These are phyloP conservation scores for Urosaurus nigricauda DNA, from an alignment of 2,797 vertebrate species.

Conservation along the genomic window DNA sequence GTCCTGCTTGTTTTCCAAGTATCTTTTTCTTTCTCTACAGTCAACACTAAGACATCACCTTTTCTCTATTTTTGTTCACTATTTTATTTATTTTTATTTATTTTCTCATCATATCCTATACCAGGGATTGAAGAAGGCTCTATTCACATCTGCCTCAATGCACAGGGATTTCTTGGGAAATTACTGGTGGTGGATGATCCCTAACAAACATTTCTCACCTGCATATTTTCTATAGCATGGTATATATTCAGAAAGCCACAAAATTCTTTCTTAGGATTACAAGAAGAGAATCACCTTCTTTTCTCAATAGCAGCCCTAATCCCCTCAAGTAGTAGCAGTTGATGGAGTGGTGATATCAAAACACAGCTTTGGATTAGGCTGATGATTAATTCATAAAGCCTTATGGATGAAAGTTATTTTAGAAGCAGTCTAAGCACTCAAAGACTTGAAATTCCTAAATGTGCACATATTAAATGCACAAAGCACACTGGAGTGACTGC, in stretches of 20 bases:
- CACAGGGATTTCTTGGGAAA: background rate
- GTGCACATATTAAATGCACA: slow-evolving; percentile 45
- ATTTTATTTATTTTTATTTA: no score
- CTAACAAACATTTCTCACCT: slow-evolving; percentile 12
- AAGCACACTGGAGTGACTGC: slow-evolving; percentile 66
- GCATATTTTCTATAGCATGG: slow-evolving; percentile 22
- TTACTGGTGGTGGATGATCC: background rate
- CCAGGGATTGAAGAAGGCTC: background rate
- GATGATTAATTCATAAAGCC: slow-evolving; percentile 74
- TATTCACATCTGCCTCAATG: accelerated
- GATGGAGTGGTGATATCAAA: slow-evolving; percentile 64
- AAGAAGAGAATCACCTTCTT: slow-evolving; percentile 29
- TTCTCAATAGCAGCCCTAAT: slow-evolving; percentile 42
- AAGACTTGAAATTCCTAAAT: slow-evolving; percentile 76
- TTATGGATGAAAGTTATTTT: slow-evolving; percentile 75
- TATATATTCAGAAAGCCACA: slow-evolving; percentile 39
- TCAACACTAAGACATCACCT: background rate
- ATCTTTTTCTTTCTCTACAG: background rate
- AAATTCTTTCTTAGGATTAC: slow-evolving; percentile 43
- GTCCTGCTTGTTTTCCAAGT: slow-evolving; percentile 8
- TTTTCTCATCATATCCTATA: no score
- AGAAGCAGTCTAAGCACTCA: slow-evolving; percentile 66
- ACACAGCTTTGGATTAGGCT: slow-evolving; percentile 53
- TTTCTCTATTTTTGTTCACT: background rate
- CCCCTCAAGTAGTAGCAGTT: slow-evolving; percentile 53